Evolutionary conservation across 2,797 vertebrate genomes (phyloP).

Genomic region (Myiotriccus ornatus): DNA sequence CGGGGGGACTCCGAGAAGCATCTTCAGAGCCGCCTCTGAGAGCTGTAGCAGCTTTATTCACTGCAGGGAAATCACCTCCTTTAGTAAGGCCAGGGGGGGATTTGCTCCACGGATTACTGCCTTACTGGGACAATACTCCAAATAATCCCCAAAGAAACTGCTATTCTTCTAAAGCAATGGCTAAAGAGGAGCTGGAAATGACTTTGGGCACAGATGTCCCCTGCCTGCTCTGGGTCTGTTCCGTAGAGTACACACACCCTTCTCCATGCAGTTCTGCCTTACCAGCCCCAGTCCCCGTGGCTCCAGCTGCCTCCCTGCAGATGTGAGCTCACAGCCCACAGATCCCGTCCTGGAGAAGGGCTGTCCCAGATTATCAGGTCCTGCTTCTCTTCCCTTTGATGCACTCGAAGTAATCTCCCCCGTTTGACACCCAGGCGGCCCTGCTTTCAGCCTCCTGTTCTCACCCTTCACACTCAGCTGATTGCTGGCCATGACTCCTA

Average conservation of each 20-base stretch:
- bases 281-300: not conserved
- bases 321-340: not conserved
- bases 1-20: not conserved
- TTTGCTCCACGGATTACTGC: not conserved
- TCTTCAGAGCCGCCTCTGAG: not conserved
- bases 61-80: not conserved
- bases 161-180: not conserved
- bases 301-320: not conserved
- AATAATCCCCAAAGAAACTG: not conserved
- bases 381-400: slow-evolving; percentile 10
- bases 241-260: not conserved
- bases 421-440: not conserved
- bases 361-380: not conserved
- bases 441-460: slow-evolving; percentile 3
- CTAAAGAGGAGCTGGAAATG: not conserved
- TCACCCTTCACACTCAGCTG: not conserved
- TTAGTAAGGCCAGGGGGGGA: not conserved
- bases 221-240: not conserved
- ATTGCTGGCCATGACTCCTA: not conserved
- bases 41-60: not conserved
- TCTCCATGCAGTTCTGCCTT: not conserved
- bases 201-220: not conserved
- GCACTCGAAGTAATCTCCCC: not conserved
- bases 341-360: not conserved
- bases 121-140: not conserved